These are phyloP conservation scores for Indri indri DNA, from an alignment of 2,113 vertebrate species.

Conservation along the genomic window DNA sequence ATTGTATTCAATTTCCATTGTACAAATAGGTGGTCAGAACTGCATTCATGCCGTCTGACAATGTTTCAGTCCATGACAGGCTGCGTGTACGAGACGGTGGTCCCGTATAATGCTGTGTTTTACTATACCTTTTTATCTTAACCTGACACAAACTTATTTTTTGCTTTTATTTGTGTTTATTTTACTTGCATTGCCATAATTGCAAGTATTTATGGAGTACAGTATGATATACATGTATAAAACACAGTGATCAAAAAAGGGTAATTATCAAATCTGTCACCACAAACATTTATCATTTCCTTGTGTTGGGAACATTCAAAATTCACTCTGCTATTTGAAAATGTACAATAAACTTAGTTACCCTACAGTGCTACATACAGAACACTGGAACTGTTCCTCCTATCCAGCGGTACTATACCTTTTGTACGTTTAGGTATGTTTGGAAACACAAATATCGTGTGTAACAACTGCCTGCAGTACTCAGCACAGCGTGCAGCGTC, in stretches of 20 bases:
- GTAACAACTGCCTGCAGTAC: background rate
- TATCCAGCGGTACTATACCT: background rate
- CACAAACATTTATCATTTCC: background rate
- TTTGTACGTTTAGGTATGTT: background rate
- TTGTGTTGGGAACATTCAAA: background rate
- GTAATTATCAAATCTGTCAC: background rate
- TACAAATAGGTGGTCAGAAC: background rate
- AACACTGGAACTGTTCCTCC: background rate
- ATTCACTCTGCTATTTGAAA: background rate
- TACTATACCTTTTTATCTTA: background rate
- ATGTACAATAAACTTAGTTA: too few relatives aligned
- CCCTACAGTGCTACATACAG: background rate
- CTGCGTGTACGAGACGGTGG: background rate
- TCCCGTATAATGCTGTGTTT: background rate
- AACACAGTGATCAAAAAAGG: background rate
- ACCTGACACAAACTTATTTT: background rate
- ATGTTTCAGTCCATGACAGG: background rate
- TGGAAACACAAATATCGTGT: background rate
- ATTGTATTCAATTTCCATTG: background rate
- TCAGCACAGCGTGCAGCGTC: background rate
- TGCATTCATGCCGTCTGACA: background rate
- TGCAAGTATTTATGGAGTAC: background rate
- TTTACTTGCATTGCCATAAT: background rate
- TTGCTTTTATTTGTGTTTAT: background rate
- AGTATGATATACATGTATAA: background rate